Base-by-base conservation (phyloP, 2,113 vertebrate species). In the Tauraco erythrolophus region DNA sequence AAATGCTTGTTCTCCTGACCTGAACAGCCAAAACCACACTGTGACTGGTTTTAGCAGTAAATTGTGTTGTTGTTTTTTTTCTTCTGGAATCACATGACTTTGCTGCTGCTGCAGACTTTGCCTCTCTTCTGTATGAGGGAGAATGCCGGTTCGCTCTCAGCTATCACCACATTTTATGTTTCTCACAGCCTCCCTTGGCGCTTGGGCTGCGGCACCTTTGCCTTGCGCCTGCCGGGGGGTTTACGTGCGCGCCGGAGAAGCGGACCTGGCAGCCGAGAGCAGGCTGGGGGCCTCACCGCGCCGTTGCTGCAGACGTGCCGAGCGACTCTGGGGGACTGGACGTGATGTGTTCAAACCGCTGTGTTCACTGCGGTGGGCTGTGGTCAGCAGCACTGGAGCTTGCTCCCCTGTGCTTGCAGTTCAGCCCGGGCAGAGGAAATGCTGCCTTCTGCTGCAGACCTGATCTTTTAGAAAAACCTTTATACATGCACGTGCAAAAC, bases 181-280 rank as follows among this genome's bases (percentile, higher is more conserved):
- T 25, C 11, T 43, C 43, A 33, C 62, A 56, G 45, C 43, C 41
- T 41, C 31, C 3, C 1, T 21, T 69, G 2, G 0, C 22, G 2
- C 54, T 30, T 4, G 33, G 31, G 48, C 53, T 30, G 15, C 39
- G 19, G 71, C 62, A 33, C 60, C 35, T 65, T 19, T 19, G 6
- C 19, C 53, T 16, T 1, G 8, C 18, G 76, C 30, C 68, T 66
- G 64, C 46, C 30, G 8, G 46, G 45, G 56, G 11, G 31, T 18
- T 11, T 18, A 6, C 0, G 1, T 65, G 51, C 0, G 0, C 76
- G 48, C 12, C 1, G 1, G 45, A 51, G 53, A 11, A 56, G 39
- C 0, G 2, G 28, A 37, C 27, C 71, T 57, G 76, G 66, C 39
- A 85, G 43, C 54, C 1, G 1, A 50, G 72, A 84, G 48, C 57